Conservation (phyloP, 1,140 invertebrate genomes). For the Caenorhabditis latens region DNA sequence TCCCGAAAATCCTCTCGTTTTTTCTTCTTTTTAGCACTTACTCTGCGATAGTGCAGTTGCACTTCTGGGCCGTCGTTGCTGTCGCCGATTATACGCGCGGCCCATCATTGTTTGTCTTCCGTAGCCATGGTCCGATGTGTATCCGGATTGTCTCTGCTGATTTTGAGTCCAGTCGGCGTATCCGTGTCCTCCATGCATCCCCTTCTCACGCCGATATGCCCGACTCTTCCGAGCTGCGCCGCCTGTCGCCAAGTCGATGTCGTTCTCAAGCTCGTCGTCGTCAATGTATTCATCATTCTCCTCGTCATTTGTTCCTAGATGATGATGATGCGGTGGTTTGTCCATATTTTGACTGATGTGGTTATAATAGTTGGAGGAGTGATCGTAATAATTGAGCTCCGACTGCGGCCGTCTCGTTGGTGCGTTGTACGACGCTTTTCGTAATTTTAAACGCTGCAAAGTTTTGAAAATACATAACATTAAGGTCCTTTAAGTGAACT, state of each 20-base stretch:
- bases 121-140: slow-evolving; percentile 66
- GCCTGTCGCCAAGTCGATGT: slow-evolving; percentile 60
- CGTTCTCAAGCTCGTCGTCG: slow-evolving; percentile 58
- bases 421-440: slow-evolving; percentile 59
- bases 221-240: slow-evolving; percentile 31
- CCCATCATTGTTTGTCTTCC: slow-evolving; percentile 56
- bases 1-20: not conserved
- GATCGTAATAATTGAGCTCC: slow-evolving; percentile 62
- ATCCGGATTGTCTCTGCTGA: slow-evolving; percentile 54
- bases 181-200: slow-evolving; percentile 37
- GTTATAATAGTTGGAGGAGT: slow-evolving; percentile 41
- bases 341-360: slow-evolving; percentile 52
- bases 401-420: slow-evolving; percentile 54
- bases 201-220: slow-evolving; percentile 44
- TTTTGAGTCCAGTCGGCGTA: slow-evolving; percentile 65
- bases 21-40: slow-evolving; percentile 34
- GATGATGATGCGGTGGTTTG: slow-evolving; percentile 50
- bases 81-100: slow-evolving; percentile 47
- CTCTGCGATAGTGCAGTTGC: slow-evolving; percentile 67
- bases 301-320: slow-evolving; percentile 40
- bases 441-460: slow-evolving; percentile 66
- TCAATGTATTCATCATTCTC: slow-evolving; percentile 53
- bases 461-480: not conserved
- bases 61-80: slow-evolving; percentile 63
- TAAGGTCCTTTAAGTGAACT: not conserved